Evolutionary conservation across 2,797 vertebrate genomes (phyloP), one percentile per base, ranked within the genome.

Genomic region (Lagocephalus sceleratus): DNA sequence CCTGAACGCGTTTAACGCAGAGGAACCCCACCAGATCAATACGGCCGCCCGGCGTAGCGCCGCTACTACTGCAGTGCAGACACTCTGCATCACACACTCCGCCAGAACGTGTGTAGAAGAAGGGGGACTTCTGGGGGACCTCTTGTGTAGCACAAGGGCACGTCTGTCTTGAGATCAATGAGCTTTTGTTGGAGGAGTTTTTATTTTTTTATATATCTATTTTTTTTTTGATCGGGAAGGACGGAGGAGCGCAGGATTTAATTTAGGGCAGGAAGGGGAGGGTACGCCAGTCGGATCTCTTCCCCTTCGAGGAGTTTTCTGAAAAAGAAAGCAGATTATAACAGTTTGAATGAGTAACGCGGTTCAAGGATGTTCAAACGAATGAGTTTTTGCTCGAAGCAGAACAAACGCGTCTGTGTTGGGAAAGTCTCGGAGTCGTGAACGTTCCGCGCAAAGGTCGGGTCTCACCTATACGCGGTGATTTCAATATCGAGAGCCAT

Each of bases 401-500:
- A 11, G 39, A 41, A 41, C 3, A 35, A 32, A 47, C 16, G 15
- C 1, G 22, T 3, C 20, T 16, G 2, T 20, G 3, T 15, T 25
- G 4, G 44, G n/a, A 14, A 39, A 26, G 3, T 21, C 16, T 25
- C 3, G 5, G 15, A 17, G 23, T 56, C 26, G n/a, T 44, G 5
- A 22, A 16, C 15, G 11, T 20, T 20, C 42, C 3, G 10, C 41
- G 19, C 7, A n/a, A 21, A 39, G 21, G 17, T 14, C 14, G 1
- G 5, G 16, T 38, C 63, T 77, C 87, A 93, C 91, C 92, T 91
- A 87, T 93, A 93, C 11, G 92, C 93, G 5, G 90, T 88, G 54
- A 92, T 92, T 69, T 93, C 92, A 41, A 93, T 92, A 79, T 92
- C 90, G 16, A 93, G 86, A 45, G 90, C 91, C 90, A 93, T 92